A percentile compares a stretch with the other conserved stretches of the same genome.
These are phyloP conservation scores for Antechinus flavipes DNA, from an alignment of 2,113 vertebrate genomes.

Conservation along the genomic window DNA sequence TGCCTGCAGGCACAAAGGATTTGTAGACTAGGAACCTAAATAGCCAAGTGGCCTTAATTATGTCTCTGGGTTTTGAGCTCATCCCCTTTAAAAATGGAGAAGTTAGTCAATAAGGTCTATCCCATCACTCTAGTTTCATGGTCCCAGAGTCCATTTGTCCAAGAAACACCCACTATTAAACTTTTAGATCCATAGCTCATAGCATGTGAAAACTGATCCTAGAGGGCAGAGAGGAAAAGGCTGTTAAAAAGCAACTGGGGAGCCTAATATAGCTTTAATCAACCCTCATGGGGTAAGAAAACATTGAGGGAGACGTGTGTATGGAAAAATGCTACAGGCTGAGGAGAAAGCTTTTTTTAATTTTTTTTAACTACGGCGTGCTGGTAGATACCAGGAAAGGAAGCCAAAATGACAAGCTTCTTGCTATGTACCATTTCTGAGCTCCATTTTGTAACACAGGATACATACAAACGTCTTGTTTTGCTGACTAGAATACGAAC, in stretches of 20 bases:
- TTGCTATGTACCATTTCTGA: neutral
- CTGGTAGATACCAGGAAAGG: neutral
- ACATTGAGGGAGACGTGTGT: neutral
- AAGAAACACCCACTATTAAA: constrained; percentile 27
- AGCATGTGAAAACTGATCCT: constrained; percentile 24
- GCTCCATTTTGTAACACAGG: neutral
- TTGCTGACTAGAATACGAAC: neutral
- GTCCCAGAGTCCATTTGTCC: neutral
- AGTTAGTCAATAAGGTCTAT: neutral
- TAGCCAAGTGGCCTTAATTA: neutral
- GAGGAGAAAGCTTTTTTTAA: neutral
- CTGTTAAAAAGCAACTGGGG: neutral
- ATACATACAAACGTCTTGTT: neutral
- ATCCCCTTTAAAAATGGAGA: neutral
- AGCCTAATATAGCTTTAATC: neutral
- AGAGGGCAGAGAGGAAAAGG: constrained; percentile 21
- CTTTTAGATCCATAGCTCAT: constrained; percentile 14
- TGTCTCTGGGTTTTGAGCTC: neutral
- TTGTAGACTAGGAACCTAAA: neutral
- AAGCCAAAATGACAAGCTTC: neutral
- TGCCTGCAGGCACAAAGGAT: neutral
- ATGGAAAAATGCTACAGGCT: neutral
- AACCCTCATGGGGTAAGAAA: neutral
- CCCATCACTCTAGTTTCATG: neutral
- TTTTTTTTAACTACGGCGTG: neutral